phyloP scores from a whole-genome alignment of 2,888 invertebrate species.

The Limnephilus marmoratus region DNA sequence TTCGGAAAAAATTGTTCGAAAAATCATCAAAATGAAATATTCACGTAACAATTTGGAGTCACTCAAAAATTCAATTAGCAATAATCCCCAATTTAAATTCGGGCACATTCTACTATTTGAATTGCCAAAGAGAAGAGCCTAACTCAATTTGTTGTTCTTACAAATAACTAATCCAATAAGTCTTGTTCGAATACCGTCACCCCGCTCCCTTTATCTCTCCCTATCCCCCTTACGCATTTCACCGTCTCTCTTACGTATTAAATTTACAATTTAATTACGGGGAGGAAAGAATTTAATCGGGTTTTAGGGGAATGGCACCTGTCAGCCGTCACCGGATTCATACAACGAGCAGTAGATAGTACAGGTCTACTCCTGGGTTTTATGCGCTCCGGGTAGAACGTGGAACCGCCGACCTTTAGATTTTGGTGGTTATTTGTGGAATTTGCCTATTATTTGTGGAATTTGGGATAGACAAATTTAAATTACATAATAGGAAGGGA shows the following conservation, averaged over 20 bases:
- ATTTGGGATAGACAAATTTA: background rate
- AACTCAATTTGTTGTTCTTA: slow-evolving; percentile 37
- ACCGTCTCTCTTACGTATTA: slow-evolving; percentile 3
- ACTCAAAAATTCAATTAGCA: slow-evolving; percentile 2
- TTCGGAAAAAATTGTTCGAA: background rate
- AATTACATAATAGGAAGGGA: background rate
- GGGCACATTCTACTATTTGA: slow-evolving; percentile 24
- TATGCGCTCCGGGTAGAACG: background rate
- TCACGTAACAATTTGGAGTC: background rate
- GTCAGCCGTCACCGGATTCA: slow-evolving; percentile 23
- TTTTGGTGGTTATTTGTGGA: background rate
- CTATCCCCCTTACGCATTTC: background rate
- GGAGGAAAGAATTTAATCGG: slow-evolving; percentile 55
- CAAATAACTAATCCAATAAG: slow-evolving; percentile 49
- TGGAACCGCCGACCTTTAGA: background rate
- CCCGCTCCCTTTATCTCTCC: background rate
- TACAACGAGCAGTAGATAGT: background rate
- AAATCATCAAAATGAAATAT: background rate
- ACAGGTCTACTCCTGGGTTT: background rate
- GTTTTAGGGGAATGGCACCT: slow-evolving; percentile 30
- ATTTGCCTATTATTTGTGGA: slow-evolving; percentile 2
- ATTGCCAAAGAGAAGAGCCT: slow-evolving; percentile 16
- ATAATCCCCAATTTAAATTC: slow-evolving; percentile 22
- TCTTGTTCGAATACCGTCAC: slow-evolving; percentile 19
- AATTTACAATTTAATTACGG: slow-evolving; percentile 61